Base-by-base conservation (phyloP, 2,797 vertebrate genomes). In the Vireo griseus region DNA sequence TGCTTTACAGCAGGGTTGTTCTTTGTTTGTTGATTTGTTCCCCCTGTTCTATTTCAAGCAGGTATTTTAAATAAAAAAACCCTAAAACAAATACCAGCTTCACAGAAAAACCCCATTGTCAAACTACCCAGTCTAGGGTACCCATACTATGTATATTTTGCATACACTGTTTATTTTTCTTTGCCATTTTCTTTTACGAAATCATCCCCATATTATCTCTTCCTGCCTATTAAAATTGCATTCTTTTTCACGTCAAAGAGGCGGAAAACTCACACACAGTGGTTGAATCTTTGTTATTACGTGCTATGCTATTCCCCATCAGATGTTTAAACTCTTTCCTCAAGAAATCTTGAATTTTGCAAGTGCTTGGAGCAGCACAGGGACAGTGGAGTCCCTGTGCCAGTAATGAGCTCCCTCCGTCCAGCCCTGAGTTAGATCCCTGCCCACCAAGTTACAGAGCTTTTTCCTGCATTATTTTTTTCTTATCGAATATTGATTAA, bases 21-120 rank as follows among this genome's bases (percentile, higher is more conserved):
- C 92, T 92, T 94, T 95, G 33, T 86, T 87, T 88, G 73, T 58
- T 77, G 87, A 42, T 92, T 86, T 75, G 88, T 37, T 11, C 73
- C 69, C 78, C 75, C 5, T 29, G 2, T 39, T 78, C 85, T 42
- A n/a, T 86, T 93, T 72, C 55, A 84, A 61, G 63, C 67, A 86
- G 62, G 69, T 94, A 90, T 88, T 91, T 88, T 79, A 88, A 90
- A 88, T 29, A 62, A 45, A 79, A 90, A 33, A 1, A 26, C 47
- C 65, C 74, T 52, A 50, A 61, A n/a, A 18, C 37, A 86, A 91
- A 55, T 10, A 84, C 0, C 69, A 58, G 44, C 54, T 16, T 59
- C 8, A 7, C 28, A 72, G 19, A 69, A 80, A 71, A 15, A 14
- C 2, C 5, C 22, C 9, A 8, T 9, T 19, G 15, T n/a, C 69